phyloP scores from a whole-genome alignment of 2,113 vertebrate genomes.

The Chaetura pelagica region DNA sequence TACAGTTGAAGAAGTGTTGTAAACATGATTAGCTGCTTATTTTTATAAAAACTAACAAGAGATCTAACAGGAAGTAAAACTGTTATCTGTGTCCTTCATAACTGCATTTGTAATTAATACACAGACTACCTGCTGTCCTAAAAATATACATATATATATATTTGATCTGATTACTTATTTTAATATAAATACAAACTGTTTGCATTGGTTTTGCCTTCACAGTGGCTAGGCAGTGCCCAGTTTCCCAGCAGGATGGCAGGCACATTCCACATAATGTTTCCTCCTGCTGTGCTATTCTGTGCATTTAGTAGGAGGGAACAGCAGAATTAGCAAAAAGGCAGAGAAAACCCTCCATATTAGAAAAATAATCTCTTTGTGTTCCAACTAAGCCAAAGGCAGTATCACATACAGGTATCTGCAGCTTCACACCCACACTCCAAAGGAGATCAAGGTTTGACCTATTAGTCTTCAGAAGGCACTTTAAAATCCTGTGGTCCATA shows the following conservation, averaged over 20 bases:
- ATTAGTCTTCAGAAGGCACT: background rate
- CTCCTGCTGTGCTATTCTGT: background rate
- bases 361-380: background rate
- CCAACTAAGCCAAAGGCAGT: background rate
- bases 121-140: background rate
- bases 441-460: background rate
- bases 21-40: background rate
- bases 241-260: background rate
- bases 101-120: background rate
- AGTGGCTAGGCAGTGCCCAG: background rate
- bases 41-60: background rate
- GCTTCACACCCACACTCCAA: background rate
- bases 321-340: background rate
- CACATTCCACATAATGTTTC: background rate
- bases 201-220: background rate
- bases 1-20: background rate
- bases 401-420: background rate
- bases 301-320: background rate
- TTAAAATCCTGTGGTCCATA: background rate
- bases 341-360: fast-evolving
- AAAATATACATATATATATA: background rate
- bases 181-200: background rate
- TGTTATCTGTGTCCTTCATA: background rate
- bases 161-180: background rate
- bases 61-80: background rate